Evolutionary conservation across 2,888 invertebrate genomes (phyloP), one percentile per base, ranked within the genome.

Genomic region (Mesoligia furuncula): DNA sequence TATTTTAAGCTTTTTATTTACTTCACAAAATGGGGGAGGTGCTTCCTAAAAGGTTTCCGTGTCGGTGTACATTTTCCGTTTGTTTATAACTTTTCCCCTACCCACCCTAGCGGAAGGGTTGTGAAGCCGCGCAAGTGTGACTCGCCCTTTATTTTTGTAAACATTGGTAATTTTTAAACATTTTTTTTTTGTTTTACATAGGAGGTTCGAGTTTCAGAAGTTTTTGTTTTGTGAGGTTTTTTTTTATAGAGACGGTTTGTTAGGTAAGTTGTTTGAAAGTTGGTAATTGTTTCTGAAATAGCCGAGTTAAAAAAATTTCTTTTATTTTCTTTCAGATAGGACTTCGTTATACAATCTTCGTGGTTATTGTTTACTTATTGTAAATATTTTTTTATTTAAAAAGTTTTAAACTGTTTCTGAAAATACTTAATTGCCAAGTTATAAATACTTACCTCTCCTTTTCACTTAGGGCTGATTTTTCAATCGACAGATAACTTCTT

Each of bases 11-110:
- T 92, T 92, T 93, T 92, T 92, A 91, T 91, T 91, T 91, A 83
- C 87, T 84, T 85, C 68, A 79, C 68, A 86, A 87, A 88, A 80
- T 87, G 85, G 94, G 95, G 96, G 95, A 93, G 94, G 95, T 93
- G 95, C 95, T 95, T 96, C 96, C 90, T 96, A 91, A 92, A 94
- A 93, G 96, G 96, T 94, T 96, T 96, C 95, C 82, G 84, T 93
- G 93, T 90, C 92, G 93, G 94, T 93, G 91, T 95, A 91, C 89
- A 91, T 93, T 94, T 92, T 90, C 93, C 91, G 87, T 88, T 91
- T 90, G 85, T 87, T 87, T 90, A 84, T 85, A 86, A 88, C 79
- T 88, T 89, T 86, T 79, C 87, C 90, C 89, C 88, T 79, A 62
- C 76, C 82, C 81, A 86, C 86, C 88, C 79, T 66, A 67, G 64